These are phyloP conservation scores for Lethenteron camtschaticum DNA, from an alignment of 2,113 vertebrate genomes.

Conservation along the genomic window DNA sequence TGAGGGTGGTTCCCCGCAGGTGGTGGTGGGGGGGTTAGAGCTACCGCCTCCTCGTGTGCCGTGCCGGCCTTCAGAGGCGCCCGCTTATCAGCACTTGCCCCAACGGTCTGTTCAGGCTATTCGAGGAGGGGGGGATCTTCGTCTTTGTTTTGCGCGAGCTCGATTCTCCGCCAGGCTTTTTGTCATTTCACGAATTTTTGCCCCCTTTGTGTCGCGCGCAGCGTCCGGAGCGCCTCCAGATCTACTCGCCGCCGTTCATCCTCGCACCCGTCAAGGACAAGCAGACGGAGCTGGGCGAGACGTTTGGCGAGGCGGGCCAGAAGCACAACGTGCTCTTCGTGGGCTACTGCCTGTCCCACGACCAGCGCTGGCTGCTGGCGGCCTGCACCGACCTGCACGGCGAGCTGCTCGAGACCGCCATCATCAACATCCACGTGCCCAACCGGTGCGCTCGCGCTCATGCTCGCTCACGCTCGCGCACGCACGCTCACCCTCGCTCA, in stretches of 20 bases:
- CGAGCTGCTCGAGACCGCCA: slow-evolving; percentile 64
- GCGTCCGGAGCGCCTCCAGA: slow-evolving; percentile 56
- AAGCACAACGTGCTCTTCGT: slow-evolving; percentile 82
- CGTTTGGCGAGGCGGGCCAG: slow-evolving; percentile 51
- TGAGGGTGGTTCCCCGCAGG: too few species aligned
- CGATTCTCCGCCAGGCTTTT: too few species aligned
- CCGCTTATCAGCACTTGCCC: too few species aligned
- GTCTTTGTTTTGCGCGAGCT: too few species aligned
- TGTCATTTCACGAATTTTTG: not conserved
- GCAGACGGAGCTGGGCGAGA: slow-evolving; percentile 60
- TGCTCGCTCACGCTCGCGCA: too few species aligned
- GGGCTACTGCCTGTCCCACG: slow-evolving; percentile 81
- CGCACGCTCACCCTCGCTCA: not conserved
- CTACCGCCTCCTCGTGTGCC: too few species aligned
- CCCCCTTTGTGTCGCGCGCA: slow-evolving; percentile 18
- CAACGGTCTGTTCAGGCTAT: too few species aligned
- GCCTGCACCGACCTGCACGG: slow-evolving; percentile 91
- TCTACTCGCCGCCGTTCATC: slow-evolving; percentile 71
- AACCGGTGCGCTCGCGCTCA: slow-evolving; percentile 35
- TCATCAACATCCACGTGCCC: slow-evolving; percentile 77
- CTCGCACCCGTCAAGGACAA: slow-evolving; percentile 63
- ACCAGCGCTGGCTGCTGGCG: slow-evolving; percentile 87
- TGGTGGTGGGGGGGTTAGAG: too few species aligned
- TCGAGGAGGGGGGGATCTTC: too few species aligned
- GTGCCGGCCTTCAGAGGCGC: too few species aligned